A percentile compares a stretch with the other conserved stretches of the same genome.
phyloP scores from a whole-genome alignment of 2,113 vertebrate genomes.

The Brachyhypopomus gauderio region DNA sequence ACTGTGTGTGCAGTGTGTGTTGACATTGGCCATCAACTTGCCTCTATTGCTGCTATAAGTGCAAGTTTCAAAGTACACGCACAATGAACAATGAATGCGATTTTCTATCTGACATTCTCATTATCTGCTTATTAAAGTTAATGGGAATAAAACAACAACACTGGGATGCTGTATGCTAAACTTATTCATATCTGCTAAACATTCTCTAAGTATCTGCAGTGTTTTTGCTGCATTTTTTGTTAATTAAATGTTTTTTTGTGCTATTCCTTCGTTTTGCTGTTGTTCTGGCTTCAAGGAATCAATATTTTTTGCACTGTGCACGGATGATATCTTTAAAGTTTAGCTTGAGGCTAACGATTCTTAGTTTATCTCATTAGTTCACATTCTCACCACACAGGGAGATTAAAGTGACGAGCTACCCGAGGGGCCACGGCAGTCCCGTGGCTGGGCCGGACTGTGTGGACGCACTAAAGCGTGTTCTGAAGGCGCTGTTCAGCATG shows the following conservation, averaged over 20 bases:
- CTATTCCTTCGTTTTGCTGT: slow-evolving; percentile 2
- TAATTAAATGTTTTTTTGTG: neutral
- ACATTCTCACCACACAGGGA: slow-evolving; percentile 65
- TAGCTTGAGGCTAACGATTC: slow-evolving; percentile 64
- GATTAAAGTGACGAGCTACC: slow-evolving; percentile 58
- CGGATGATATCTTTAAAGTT: slow-evolving; percentile 47
- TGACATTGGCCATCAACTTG: neutral
- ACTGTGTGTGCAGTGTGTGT: slow-evolving; percentile 61
- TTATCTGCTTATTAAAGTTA: neutral
- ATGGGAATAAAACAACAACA: neutral
- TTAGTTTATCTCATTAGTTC: slow-evolving; percentile 71
- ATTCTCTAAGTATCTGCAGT: neutral
- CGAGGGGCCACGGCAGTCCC: slow-evolving; percentile 37
- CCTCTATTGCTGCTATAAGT: neutral
- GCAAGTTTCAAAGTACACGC: slow-evolving; percentile 41
- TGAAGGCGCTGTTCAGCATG: slow-evolving; percentile 24
- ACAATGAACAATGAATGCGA: too few species aligned
- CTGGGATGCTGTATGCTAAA: neutral
- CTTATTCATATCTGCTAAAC: neutral
- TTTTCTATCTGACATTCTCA: too few species aligned
- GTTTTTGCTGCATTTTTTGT: neutral
- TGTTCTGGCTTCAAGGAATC: slow-evolving; percentile 30
- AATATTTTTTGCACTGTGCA: slow-evolving; percentile 25
- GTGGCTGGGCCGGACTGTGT: neutral
- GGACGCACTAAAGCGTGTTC: slow-evolving; percentile 17